phyloP scores from a whole-genome alignment of 2,888 invertebrate species.

The Cistogaster globosa region DNA sequence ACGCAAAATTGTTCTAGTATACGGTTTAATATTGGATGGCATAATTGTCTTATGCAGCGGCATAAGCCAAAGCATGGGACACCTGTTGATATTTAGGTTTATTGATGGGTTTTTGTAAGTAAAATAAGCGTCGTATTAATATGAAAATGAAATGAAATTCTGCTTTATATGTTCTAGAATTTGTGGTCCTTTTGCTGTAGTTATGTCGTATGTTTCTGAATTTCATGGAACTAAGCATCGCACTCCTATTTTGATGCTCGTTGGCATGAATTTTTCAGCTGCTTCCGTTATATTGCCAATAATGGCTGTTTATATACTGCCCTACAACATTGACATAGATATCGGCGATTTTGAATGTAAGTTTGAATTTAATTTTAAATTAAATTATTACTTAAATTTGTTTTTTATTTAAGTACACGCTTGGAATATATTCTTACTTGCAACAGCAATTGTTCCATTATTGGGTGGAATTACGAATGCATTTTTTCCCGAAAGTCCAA shows the following conservation, averaged over 20 bases:
- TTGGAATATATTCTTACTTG: slow-evolving; percentile 77
- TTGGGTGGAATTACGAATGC: slow-evolving; percentile 72
- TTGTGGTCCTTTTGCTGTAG: slow-evolving; percentile 89
- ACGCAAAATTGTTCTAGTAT: slow-evolving; percentile 86
- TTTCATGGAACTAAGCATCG: slow-evolving; percentile 87
- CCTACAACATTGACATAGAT: slow-evolving; percentile 84
- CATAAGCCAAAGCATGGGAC: slow-evolving; percentile 86
- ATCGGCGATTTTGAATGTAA: slow-evolving; percentile 81
- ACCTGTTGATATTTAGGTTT: slow-evolving; percentile 87
- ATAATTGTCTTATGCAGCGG: slow-evolving; percentile 86
- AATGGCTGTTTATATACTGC: slow-evolving; percentile 89
- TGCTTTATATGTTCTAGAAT: slow-evolving; percentile 81
- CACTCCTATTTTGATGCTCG: slow-evolving; percentile 86
- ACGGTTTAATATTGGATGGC: slow-evolving; percentile 86
- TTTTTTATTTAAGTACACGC: slow-evolving; percentile 74
- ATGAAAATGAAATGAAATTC: neutral
- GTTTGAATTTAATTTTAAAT: slow-evolving; percentile 29
- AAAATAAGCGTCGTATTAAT: neutral
- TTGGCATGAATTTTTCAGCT: slow-evolving; percentile 87
- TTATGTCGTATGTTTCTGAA: slow-evolving; percentile 89
- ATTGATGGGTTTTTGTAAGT: slow-evolving; percentile 90
- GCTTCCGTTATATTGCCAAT: slow-evolving; percentile 87
- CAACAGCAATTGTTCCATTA: slow-evolving; percentile 76
- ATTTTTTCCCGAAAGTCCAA: slow-evolving; percentile 80
- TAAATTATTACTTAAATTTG: too few relatives aligned